Evolutionary conservation across 2,113 vertebrate species (phyloP).

Genomic region (Rhodinocichla rosea): DNA sequence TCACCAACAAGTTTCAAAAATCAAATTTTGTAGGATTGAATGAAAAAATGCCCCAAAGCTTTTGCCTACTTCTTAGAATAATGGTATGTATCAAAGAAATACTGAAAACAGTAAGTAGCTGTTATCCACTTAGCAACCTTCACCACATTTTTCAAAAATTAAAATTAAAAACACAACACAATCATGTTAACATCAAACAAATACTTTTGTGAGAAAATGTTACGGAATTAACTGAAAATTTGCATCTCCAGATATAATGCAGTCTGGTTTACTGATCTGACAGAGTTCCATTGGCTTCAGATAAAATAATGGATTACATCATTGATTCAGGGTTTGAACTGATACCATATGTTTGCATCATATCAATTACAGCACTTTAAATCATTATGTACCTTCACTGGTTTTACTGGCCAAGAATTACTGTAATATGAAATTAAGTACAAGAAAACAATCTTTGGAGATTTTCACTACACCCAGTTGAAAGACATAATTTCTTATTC

Average conservation of each 20-base stretch:
- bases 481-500: neutral
- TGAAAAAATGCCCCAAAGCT: neutral
- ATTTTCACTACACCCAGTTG: neutral
- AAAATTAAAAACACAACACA: neutral
- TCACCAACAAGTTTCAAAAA: neutral
- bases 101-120: neutral
- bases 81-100: neutral
- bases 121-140: neutral
- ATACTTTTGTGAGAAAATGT: neutral
- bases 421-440: neutral
- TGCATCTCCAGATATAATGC: neutral
- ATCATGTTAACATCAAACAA: neutral
- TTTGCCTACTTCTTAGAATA: neutral
- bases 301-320: neutral
- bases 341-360: neutral
- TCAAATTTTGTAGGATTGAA: neutral
- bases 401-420: neutral
- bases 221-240: neutral
- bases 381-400: neutral
- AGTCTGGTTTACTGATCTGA: neutral
- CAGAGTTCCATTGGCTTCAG: neutral
- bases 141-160: neutral
- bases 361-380: slow-evolving; percentile 32
- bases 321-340: neutral
- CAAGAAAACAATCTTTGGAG: neutral